Base-by-base conservation (phyloP, 2,888 invertebrate species). In the Balanococcus diminutus region DNA sequence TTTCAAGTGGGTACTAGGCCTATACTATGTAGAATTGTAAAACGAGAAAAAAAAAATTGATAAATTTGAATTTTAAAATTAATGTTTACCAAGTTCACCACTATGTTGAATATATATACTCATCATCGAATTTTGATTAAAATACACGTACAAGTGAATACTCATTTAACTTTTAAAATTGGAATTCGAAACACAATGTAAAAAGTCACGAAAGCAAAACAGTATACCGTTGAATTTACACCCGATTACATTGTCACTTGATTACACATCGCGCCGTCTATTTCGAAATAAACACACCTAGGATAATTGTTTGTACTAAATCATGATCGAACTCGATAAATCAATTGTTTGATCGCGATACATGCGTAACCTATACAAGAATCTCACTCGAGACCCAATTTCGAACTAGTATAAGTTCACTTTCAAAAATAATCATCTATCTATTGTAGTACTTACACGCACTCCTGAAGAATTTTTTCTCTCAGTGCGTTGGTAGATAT, bases 261-360 rank as follows among this genome's bases (percentile, higher is more conserved):
- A 32, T 75, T 75, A 75, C 36, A 75, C 28, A 67, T 67, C 61
- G 61, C 16, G 46, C 11, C 3, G 14, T 25, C n/a, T 28, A 32
- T 32, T 75, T 32, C 9, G 75, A 75, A 67, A 32, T 72, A 32
- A 32, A 32, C 75, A 19, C 32, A 75, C 75, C 32, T 9, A 75
- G 75, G 31, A 11, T 75, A 32, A 75, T 75, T 75, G 75, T 75
- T 75, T 32, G 32, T 75, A n/a, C n/a, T n/a, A 32, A 75, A 75
- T 25, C 75, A 32, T 9, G 75, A 75, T 75, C 28, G 8, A 25
- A 75, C 1, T 3, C 32, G 75, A 75, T 75, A 32, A 75, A 75
- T 32, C 75, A 75, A 32, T 75, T 75, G 75, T 75, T 75, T n/a
- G 36, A 75, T 75, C 31, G n/a, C n/a, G 3, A 14, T 28, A 67